Conservation (phyloP, 2,113 vertebrate genomes). For the Falco punctatus region DNA sequence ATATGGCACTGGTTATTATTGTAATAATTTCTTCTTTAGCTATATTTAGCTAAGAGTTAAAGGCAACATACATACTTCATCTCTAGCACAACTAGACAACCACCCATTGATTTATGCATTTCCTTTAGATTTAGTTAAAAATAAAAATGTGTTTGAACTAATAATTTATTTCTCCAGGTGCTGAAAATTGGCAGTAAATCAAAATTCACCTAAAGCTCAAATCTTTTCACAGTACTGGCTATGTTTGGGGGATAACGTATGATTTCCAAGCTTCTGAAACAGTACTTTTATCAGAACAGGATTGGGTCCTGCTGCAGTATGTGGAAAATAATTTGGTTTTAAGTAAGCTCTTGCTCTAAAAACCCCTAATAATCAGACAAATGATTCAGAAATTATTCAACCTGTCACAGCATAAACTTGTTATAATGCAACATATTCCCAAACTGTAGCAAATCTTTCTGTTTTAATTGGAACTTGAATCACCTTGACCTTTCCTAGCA, state of each 20-base stretch:
- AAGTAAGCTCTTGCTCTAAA: neutral
- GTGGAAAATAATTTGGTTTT: neutral
- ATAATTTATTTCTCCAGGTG: neutral
- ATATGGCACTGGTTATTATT: neutral
- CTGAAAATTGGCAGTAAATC: neutral
- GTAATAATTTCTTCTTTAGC: neutral
- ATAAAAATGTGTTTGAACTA: neutral
- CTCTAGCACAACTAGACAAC: neutral
- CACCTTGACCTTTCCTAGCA: conserved; percentile 68
- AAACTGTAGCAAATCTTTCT: neutral
- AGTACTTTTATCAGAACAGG: neutral
- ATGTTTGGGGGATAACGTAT: neutral
- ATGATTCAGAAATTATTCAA: neutral
- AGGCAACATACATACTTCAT: neutral
- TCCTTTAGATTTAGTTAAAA: neutral
- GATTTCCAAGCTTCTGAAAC: neutral
- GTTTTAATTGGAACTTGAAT: conserved; percentile 45
- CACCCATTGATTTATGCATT: neutral
- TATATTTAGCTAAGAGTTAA: conserved; percentile 15
- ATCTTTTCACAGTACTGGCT: neutral
- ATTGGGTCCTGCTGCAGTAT: neutral
- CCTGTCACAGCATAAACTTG: neutral
- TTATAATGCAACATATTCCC: neutral
- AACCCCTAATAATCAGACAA: neutral
- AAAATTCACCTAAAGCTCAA: neutral